Conservation (phyloP, 2,113 vertebrate genomes). For the Australoheros scitulus region DNA sequence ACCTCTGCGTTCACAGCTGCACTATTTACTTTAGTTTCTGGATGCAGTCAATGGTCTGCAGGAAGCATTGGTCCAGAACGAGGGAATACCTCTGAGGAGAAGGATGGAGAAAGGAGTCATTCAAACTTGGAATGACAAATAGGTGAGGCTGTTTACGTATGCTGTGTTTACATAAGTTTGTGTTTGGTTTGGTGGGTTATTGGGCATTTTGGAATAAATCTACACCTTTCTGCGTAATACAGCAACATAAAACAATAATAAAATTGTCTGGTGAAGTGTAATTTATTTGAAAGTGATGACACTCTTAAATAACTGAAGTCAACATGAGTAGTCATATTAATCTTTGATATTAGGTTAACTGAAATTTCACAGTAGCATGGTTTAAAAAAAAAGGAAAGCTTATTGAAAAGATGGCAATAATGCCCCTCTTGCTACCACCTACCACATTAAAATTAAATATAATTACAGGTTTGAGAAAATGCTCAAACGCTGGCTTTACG, state of each 20-base stretch:
- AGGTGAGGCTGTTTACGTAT: conserved; percentile 80
- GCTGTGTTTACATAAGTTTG: conserved; percentile 80
- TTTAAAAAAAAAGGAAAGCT: neutral
- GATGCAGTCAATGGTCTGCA: conserved; percentile 83
- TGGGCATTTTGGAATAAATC: conserved; percentile 83
- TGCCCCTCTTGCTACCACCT: conserved; percentile 12
- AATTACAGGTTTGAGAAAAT: neutral
- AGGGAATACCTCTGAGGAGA: conserved; percentile 83
- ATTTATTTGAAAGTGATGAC: conserved; percentile 78
- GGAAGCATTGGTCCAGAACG: conserved; percentile 82
- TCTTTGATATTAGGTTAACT: conserved; percentile 19
- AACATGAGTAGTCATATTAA: conserved; percentile 46
- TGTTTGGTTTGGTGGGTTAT: conserved; percentile 80
- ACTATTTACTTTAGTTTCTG: conserved; percentile 82
- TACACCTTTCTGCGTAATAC: conserved; percentile 76
- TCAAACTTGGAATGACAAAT: conserved; percentile 83
- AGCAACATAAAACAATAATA: conserved; percentile 75
- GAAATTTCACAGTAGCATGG: conserved; percentile 13
- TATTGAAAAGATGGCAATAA: neutral
- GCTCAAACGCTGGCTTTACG: neutral
- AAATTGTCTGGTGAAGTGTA: conserved; percentile 71
- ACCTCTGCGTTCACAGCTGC: conserved; percentile 76
- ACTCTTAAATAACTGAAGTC: conserved; percentile 65
- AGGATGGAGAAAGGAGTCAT: conserved; percentile 81
- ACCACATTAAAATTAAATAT: neutral